Evolutionary conservation across 2,113 vertebrate genomes (phyloP), one percentile per base, ranked within the genome.

Genomic region (Leptocoma aspasia): DNA sequence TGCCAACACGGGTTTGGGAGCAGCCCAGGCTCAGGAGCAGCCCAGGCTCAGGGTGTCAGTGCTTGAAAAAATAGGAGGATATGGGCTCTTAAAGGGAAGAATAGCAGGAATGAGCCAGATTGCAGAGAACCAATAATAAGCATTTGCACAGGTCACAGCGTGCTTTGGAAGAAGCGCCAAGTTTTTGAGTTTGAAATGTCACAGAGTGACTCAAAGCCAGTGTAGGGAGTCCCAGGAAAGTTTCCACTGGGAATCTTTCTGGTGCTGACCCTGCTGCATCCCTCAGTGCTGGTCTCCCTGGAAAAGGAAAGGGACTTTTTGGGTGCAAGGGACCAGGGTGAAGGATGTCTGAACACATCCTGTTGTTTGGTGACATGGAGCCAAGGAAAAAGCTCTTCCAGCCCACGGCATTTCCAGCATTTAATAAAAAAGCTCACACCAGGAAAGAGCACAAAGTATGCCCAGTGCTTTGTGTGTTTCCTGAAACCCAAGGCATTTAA

Each of bases 51-150:
- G 56, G 17, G 14, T 39, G 41, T 37, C 16, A 14, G 70, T 5
- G 60, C 52, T 39, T 52, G 0, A 15, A 73, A 81, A 93, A 93
- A 82, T 50, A 80, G 77, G 86, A 96, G 81, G 94, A 95, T 91
- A 11, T 89, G 78, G 37, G n/a, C 81, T 91, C 77, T 91, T 89
- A 39, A 22, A 53, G 30, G 57, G 84, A 94, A 95, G 65, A 97
- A 95, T 65, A 54, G 49, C 83, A 92, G 73, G 94, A 94, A 89
- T 4, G 1, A 94, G 44, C 27, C n/a, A 60, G 44, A 44, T 5
- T n/a, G 24, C 81, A 65, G 57, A 31, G 15, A 22, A 64, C 73
- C 85, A 86, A 41, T 11, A 70, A 37, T 15, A 21, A 7, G 16
- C 20, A 31, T 27, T 84, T 66, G 22, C 64, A 71, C 52, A 66